Conservation (phyloP, 2,797 vertebrate species). For the Lutjanus argentimaculatus region DNA sequence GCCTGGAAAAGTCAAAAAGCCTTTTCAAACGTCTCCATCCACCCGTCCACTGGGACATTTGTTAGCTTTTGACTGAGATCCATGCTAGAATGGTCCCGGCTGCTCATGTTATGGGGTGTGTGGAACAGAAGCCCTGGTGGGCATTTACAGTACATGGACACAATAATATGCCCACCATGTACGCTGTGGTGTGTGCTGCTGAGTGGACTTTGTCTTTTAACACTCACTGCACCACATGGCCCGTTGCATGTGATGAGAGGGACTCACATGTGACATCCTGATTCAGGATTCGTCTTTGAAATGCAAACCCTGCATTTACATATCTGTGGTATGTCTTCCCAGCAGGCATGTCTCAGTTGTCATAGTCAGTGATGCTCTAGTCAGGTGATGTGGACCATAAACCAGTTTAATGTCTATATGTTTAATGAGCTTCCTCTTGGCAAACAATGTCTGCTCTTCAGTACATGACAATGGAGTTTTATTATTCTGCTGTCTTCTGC, state of each 20-base stretch:
- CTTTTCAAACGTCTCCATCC: conserved; percentile 64
- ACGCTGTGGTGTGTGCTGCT: conserved; percentile 8
- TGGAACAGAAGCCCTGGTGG: conserved; percentile 24
- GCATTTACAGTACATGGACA: conserved; percentile 39
- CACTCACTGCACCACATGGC: conserved; percentile 19
- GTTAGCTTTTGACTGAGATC: conserved; percentile 55
- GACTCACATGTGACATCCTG: conserved; percentile 19
- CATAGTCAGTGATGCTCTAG: no score
- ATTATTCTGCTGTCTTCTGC: not conserved
- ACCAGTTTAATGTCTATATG: not conserved
- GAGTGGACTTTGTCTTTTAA: conserved; percentile 40
- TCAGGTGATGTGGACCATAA: conserved; percentile 1
- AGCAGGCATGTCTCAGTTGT: not conserved
- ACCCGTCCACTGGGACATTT: conserved; percentile 45
- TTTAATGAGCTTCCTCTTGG: not conserved
- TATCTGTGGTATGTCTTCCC: not conserved
- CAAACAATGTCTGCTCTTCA: not conserved
- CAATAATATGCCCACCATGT: conserved; percentile 9
- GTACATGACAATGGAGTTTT: not conserved
- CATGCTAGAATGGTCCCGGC: conserved; percentile 68
- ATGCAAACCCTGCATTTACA: conserved; percentile 11
- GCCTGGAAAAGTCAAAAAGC: conserved; percentile 74
- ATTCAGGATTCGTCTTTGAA: conserved; percentile 9
- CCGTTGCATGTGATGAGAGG: conserved; percentile 28
- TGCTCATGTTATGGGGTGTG: conserved; percentile 34